Evolutionary conservation across 2,797 vertebrate species (phyloP), one percentile per base, ranked within the genome.

Genomic region (Peromyscus aztecus): DNA sequence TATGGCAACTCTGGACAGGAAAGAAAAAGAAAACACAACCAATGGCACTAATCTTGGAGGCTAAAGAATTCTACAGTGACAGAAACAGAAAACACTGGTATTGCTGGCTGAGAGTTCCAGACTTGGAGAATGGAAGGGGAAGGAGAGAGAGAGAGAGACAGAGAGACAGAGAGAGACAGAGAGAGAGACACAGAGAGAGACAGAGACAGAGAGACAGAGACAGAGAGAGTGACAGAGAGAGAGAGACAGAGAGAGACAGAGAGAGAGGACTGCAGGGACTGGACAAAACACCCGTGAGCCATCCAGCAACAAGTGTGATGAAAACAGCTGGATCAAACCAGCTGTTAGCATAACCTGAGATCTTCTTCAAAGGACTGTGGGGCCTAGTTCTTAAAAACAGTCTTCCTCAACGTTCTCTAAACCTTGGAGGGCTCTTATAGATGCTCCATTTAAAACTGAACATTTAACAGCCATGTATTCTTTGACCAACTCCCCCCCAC

Each of bases 231-330:
- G n/a, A n/a, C n/a, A n/a, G 21, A 61, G 82, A 88, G 19, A 55
- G 46, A 55, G 6, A 59, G 34, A 10, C 1, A 49, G 34, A 2
- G 76, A 31, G 21, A 59, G 82, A 59, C 59, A 88, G 19, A 52
- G 46, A 69, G 6, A 59, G 24, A 6, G 2, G n/a, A n/a, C n/a
- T n/a, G n/a, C 0, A 59, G 19, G 27, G 4, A 27, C 40, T 65
- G 23, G 21, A 31, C 0, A 2, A 0, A 52, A 21, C 23, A 17
- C 37, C 0, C 6, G 46, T 49, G 23, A 76, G 31, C 4, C 2
- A 19, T 34, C 3, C 37, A 67, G 16, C 24, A 55, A 55, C 16
- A 11, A 21, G 40, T 34, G 1, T n/a, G 31, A 4, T 52, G 3
- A 37, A 1, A 76, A 21, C 10, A 16, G 1, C 55, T 89, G 21